Base-by-base conservation (phyloP, 2,888 invertebrate species). In the Apodemia mormo region DNA sequence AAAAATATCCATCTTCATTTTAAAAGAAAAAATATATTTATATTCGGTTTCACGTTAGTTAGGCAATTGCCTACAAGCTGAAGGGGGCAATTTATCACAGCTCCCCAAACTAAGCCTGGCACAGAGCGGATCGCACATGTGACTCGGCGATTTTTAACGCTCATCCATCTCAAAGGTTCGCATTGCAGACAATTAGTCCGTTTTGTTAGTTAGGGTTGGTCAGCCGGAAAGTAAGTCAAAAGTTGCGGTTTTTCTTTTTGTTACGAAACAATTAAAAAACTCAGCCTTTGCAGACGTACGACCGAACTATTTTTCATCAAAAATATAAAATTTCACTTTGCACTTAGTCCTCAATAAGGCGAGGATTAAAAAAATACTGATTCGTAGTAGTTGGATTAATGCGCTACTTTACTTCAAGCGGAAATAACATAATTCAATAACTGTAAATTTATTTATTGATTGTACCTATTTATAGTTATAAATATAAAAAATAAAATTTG, bases 71-170 rank as follows among this genome's bases (percentile, higher is more conserved):
- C 30, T 58, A 65, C 56, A 69, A 56, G 54, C 43, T 30, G 22
- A 67, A 69, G 56, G 61, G 65, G 66, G 65, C 58, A 1, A 71
- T 71, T 68, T 67, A 69, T 72, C 71, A 72, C 67, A 33, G 45
- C 33, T 40, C 43, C 29, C 61, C 61, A 66, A 66, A 71, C 68
- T 66, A 49, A 54, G 58, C 52, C 43, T 33, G 69, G 67, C 71
- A 22, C 64, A n/a, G 67, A 69, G 52, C 43, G 67, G 67, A 67
- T 61, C 71, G 65, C 69, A 69, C 69, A 67, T 71, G 69, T 71
- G 72, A 71, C 69, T 72, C 71, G 71, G 33, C 72, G 72, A 71
- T 71, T 72, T 71, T 67, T 67, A 72, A 68, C 69, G 37, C 65
- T 56, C 67, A 65, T 68, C 43, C 68, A 45, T 68, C 68, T 61